Base-by-base conservation (phyloP, 2,113 vertebrate species). In the Ciconia boyciana region DNA sequence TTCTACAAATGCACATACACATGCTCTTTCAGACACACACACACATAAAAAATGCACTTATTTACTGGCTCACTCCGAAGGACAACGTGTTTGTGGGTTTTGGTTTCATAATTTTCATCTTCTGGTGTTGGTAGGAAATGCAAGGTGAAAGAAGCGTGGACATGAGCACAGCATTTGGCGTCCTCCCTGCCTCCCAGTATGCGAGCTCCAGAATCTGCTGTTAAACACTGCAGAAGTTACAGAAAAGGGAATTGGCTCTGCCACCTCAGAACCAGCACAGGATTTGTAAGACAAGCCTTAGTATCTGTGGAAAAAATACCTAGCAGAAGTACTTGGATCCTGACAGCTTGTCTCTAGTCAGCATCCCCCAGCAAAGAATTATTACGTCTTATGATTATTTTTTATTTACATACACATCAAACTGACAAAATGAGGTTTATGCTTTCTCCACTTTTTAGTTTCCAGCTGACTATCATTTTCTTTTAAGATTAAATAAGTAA, bases 401-500 rank as follows among this genome's bases (percentile, higher is more conserved):
- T 97, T 98, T 97, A 98, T 97, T 98, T 97, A 97, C 91, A 94
- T 94, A 92, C 69, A 75, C 69, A 92, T 97, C 79, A 94, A 89
- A 93, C 77, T 94, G 94, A 97, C 92, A 96, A 96, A 93, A 96
- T 89, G 88, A 96, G 68, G 71, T 90, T 96, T 92, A 77, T 69
- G 72, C 87, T 93, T 96, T 69, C 77, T 95, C 54, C 89, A 87
- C 86, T 90, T 96, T 93, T 96, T 95, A 96, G 91, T 97, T 98
- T 97, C 92, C 91, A 97, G 90, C 77, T 97, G 94, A 97, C 90
- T 93, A 90, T 96, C 82, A 95, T 96, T 97, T 96, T 93, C 91
- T 95, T 96, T 97, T 74, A 93, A 94, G 89, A 97, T 98, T 97
- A 97, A 97, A 90, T 97, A 95, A 96, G 91, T 95, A 94, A 97